Evolutionary conservation across 2,113 vertebrate genomes (phyloP).

Genomic region (Hemiprocne comata): DNA sequence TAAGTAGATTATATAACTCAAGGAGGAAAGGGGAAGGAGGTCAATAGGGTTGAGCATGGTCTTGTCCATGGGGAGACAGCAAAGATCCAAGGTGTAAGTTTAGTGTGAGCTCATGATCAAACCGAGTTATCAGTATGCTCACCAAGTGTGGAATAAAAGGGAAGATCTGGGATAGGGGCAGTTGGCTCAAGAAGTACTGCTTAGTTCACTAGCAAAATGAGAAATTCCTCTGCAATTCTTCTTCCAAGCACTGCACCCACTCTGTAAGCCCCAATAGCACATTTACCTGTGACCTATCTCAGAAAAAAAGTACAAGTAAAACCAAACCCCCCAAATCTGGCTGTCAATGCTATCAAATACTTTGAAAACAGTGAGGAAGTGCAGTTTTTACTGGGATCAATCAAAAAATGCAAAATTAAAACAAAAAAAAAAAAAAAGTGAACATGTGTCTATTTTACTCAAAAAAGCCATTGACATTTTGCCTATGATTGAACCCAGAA

Average conservation of each 20-base stretch:
- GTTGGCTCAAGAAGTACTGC: no score
- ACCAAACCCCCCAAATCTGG: not conserved
- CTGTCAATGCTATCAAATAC: not conserved
- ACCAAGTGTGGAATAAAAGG: not conserved
- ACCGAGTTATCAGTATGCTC: not conserved
- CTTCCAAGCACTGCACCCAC: not conserved
- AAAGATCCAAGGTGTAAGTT: not conserved
- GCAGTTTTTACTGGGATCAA: not conserved
- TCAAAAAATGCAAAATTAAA: not conserved
- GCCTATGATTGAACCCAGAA: not conserved
- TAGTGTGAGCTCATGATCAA: not conserved
- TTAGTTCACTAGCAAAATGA: not conserved
- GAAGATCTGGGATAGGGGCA: not conserved
- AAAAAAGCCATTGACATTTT: not conserved
- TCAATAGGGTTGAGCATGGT: accelerated
- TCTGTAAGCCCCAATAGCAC: accelerated
- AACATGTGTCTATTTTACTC: not conserved
- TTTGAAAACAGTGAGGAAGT: not conserved
- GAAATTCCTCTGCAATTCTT: not conserved
- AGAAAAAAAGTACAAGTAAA: not conserved
- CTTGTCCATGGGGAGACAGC: not conserved
- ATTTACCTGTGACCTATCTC: not conserved
- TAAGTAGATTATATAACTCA: not conserved
- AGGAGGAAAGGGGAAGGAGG: not conserved
- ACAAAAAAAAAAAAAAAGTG: not conserved